Evolutionary conservation across 2,888 invertebrate genomes (phyloP).

Genomic region (Eilema griseolum): DNA sequence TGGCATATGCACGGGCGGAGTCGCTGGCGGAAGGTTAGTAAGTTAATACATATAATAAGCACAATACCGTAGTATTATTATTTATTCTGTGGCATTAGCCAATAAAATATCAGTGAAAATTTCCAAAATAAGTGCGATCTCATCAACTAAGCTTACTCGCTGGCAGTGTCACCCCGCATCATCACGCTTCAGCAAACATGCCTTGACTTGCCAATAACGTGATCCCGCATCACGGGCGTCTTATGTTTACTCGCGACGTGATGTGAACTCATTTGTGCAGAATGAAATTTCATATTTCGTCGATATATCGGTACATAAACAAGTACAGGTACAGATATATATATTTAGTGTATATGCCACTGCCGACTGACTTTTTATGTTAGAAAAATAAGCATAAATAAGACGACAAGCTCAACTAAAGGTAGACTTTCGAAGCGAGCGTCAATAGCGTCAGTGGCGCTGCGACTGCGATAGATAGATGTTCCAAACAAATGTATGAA

Average conservation of each 20-base stretch:
- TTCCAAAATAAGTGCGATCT: not conserved
- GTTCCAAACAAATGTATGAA: too few species aligned
- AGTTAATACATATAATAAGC: too few species aligned
- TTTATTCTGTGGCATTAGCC: too few species aligned
- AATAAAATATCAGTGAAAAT: not conserved
- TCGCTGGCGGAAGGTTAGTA: too few species aligned
- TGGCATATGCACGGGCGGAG: too few species aligned
- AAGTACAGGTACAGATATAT: not conserved
- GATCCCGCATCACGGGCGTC: slow-evolving; percentile 19
- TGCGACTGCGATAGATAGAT: too few species aligned
- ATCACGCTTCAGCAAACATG: slow-evolving; percentile 17
- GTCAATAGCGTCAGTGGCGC: too few species aligned
- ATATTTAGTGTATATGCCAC: not conserved
- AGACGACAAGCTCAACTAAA: not conserved
- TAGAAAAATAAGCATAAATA: not conserved
- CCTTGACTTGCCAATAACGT: slow-evolving; percentile 47
- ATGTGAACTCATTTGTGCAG: slow-evolving; percentile 16
- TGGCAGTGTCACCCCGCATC: slow-evolving; percentile 15
- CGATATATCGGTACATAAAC: not conserved
- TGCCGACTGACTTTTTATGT: not conserved
- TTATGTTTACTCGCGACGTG: not conserved
- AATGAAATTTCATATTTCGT: not conserved
- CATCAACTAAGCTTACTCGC: slow-evolving; percentile 15
- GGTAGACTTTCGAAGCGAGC: too few species aligned
- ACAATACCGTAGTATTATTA: too few species aligned